Evolutionary conservation across 2,797 vertebrate genomes (phyloP).

Genomic region (Coregonus suidteri): DNA sequence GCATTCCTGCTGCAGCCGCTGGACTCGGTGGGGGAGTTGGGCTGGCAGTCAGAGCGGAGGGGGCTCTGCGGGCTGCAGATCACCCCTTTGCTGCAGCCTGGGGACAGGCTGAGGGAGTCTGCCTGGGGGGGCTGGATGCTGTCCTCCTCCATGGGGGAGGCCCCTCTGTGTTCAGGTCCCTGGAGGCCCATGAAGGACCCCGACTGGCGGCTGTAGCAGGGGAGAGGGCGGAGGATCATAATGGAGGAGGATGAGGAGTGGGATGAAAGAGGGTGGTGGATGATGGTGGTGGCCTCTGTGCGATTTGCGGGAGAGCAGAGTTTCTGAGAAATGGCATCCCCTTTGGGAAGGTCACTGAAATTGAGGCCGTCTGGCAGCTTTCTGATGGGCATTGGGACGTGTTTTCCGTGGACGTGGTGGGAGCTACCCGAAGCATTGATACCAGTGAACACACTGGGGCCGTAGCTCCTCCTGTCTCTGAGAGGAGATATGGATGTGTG

Average conservation of each 20-base stretch:
- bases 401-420: conserved; percentile 83
- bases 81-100: conserved; percentile 66
- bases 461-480: conserved; percentile 50
- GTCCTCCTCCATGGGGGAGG: conserved; percentile 55
- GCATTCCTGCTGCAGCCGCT: conserved; percentile 93
- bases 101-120: conserved; percentile 47
- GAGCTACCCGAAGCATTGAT: conserved; percentile 84
- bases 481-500: conserved; percentile 23
- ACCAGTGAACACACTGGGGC: conserved; percentile 81
- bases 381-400: conserved; percentile 67
- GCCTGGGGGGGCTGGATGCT: conserved; percentile 57
- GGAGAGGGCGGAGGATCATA: conserved; percentile 56
- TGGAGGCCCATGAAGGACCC: conserved; percentile 50
- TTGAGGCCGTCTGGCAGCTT: conserved; percentile 71
- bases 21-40: conserved; percentile 94
- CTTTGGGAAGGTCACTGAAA: conserved; percentile 58
- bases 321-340: conserved; percentile 75
- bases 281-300: conserved; percentile 62
- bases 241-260: conserved; percentile 63
- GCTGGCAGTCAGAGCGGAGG: conserved; percentile 93
- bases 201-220: conserved; percentile 63
- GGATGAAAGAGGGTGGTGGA: conserved; percentile 41
- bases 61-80: conserved; percentile 89
- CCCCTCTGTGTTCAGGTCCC: conserved; percentile 20
- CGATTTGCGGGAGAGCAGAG: conserved; percentile 65